Base-by-base conservation (phyloP, 2,113 vertebrate genomes). In the Tamias sibiricus region DNA sequence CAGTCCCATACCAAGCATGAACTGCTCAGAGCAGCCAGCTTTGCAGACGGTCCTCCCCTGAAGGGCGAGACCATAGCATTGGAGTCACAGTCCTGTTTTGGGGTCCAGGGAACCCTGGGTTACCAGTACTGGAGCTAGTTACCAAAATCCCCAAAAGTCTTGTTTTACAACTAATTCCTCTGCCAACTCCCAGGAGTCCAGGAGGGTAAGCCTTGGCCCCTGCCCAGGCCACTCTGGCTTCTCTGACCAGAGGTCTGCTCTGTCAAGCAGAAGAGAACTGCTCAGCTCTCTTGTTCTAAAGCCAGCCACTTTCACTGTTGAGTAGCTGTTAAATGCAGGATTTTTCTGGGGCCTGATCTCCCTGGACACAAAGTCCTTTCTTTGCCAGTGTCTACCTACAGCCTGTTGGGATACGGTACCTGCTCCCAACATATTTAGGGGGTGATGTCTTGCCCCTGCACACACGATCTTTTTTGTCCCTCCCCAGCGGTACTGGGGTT, bases 1-100 rank as follows among this genome's bases (percentile, higher is more conserved):
- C 47, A 81, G 85, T 44, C 16, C 85, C 79, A 83, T 71, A 10
- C 82, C 94, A 19, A 85, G 94, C 32, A 8, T n/a, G 35, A 75
- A 13, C 20, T 59, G 9, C 85, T 40, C 2, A 0, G 44, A 4
- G 10, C 47, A 66, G 22, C 95, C 77, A 19, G 40, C 19, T 87
- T 87, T 68, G 13, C 77, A 81, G 54, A 37, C 24, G 19, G 57
- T 32, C 37, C 0, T 22, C 62, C 35, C 35, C 6, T 11, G 19
- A 87, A 79, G 4, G 88, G 14, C 37, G 9, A 57, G 42, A 47
- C 66, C 11, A 0, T 49, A 47, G 30, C 69, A 42, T 59, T 69
- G 12, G 28, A 79, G 35, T 94, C 59, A 40, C 28, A 20, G 35
- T 66, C 28, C 59, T 68, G 1, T 66, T 85, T 75, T 6, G 76